Evolutionary conservation across 2,888 invertebrate genomes (phyloP).

Genomic region (Sphaerophoria rueppellii): DNA sequence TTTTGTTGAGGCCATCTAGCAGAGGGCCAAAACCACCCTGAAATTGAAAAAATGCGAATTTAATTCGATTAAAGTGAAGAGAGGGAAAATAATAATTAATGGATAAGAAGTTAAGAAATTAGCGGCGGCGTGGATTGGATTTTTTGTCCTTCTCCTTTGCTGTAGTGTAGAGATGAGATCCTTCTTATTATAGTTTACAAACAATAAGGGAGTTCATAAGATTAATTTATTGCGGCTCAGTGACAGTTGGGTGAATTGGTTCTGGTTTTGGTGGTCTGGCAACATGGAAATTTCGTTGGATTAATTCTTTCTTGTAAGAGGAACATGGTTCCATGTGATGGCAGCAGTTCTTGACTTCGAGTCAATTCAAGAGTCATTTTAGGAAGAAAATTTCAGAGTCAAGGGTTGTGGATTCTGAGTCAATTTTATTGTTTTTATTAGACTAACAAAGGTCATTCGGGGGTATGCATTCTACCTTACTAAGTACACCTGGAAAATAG

Average conservation of each 20-base stretch:
- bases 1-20: neutral
- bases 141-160: slow-evolving; percentile 43
- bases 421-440: too few species aligned
- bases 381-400: too few species aligned
- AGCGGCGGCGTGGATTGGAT: slow-evolving; percentile 59
- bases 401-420: too few species aligned
- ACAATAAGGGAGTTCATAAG: slow-evolving; percentile 61
- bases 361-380: too few species aligned
- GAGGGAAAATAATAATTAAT: slow-evolving; percentile 70
- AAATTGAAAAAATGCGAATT: slow-evolving; percentile 69
- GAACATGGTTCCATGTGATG: too few species aligned
- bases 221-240: slow-evolving; percentile 49
- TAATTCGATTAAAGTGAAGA: slow-evolving; percentile 62
- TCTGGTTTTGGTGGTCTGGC: neutral
- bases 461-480: too few species aligned
- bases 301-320: too few species aligned
- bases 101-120: slow-evolving; percentile 70
- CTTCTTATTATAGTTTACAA: neutral
- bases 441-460: too few species aligned
- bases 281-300: too few species aligned
- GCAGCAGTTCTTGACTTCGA: too few species aligned
- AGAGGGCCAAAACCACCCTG: slow-evolving; percentile 27
- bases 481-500: too few species aligned
- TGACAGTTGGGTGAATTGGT: slow-evolving; percentile 21
- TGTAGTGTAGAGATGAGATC: slow-evolving; percentile 6